Percentiles rank a stretch among this genome's conserved stretches.
phyloP scores from a whole-genome alignment of 2,797 vertebrate species.

The Okamejei kenojei region DNA sequence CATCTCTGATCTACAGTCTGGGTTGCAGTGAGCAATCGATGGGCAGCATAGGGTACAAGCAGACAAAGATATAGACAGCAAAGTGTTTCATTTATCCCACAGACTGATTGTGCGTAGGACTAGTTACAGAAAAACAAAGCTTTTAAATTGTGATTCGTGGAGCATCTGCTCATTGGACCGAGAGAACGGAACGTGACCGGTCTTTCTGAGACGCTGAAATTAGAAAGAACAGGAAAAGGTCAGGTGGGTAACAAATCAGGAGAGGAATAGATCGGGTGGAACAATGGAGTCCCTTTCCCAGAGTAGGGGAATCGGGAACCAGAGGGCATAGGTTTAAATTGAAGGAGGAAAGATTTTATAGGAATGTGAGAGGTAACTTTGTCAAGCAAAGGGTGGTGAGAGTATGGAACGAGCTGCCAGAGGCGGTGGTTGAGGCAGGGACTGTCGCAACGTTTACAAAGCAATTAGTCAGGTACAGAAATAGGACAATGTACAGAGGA shows the following conservation, averaged over 20 bases:
- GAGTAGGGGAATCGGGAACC: too few relatives aligned
- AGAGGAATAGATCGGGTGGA: too few relatives aligned
- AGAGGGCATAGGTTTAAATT: too few relatives aligned
- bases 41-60: slow-evolving; percentile 13
- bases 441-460: too few relatives aligned
- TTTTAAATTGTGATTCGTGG: slow-evolving; percentile 24
- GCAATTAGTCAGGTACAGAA: too few relatives aligned
- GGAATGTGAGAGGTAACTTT: too few relatives aligned
- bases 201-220: not conserved
- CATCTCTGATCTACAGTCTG: slow-evolving; percentile 19
- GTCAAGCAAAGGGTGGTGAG: too few relatives aligned
- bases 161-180: not conserved
- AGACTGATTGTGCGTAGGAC: not conserved
- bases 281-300: too few relatives aligned
- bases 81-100: not conserved
- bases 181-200: not conserved
- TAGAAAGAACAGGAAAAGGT: not conserved
- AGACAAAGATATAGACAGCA: slow-evolving; percentile 16
- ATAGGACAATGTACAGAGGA: too few relatives aligned
- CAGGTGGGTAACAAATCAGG: not conserved
- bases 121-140: not conserved
- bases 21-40: not conserved
- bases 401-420: too few relatives aligned
- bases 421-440: too few relatives aligned
- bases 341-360: too few relatives aligned